Evolutionary conservation across 1,140 invertebrate species (phyloP).

Genomic region (Drosophila tani): DNA sequence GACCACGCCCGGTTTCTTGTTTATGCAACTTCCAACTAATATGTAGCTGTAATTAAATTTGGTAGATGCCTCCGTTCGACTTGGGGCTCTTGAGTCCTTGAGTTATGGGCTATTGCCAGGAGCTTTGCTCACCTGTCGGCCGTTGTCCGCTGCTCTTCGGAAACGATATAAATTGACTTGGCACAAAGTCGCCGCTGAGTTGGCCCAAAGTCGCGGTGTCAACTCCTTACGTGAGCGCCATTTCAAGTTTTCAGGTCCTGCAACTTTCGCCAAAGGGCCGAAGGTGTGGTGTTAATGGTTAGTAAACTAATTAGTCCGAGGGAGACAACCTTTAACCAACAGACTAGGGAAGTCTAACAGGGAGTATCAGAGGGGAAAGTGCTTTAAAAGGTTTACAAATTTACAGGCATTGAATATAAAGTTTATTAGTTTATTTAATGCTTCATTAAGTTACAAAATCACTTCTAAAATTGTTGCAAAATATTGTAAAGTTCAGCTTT

Average conservation of each 20-base stretch:
- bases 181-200: slow-evolving; percentile 20
- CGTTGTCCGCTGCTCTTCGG: slow-evolving; percentile 13
- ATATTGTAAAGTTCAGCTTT: slow-evolving; percentile 2
- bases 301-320: slow-evolving; percentile 36
- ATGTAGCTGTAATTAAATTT: slow-evolving; percentile 82
- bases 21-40: slow-evolving; percentile 74
- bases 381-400: not conserved
- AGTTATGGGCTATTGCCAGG: slow-evolving; percentile 27
- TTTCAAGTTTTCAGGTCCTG: slow-evolving; percentile 21
- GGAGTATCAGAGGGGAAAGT: not conserved
- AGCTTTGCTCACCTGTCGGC: slow-evolving; percentile 37
- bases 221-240: slow-evolving; percentile 35
- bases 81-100: slow-evolving; percentile 1
- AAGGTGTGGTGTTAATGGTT: slow-evolving; percentile 42
- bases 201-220: slow-evolving; percentile 39
- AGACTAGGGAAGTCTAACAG: not conserved
- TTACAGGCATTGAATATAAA: not conserved
- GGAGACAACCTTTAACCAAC: not conserved
- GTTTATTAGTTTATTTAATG: not conserved
- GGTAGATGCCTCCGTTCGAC: slow-evolving; percentile 19
- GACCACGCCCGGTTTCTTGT: slow-evolving; percentile 46
- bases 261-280: not conserved
- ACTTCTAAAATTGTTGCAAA: not conserved
- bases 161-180: slow-evolving; percentile 38
- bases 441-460: not conserved